Evolutionary conservation across 2,797 vertebrate genomes (phyloP), one percentile per base, ranked within the genome.

Genomic region (Manis crassicaudata): DNA sequence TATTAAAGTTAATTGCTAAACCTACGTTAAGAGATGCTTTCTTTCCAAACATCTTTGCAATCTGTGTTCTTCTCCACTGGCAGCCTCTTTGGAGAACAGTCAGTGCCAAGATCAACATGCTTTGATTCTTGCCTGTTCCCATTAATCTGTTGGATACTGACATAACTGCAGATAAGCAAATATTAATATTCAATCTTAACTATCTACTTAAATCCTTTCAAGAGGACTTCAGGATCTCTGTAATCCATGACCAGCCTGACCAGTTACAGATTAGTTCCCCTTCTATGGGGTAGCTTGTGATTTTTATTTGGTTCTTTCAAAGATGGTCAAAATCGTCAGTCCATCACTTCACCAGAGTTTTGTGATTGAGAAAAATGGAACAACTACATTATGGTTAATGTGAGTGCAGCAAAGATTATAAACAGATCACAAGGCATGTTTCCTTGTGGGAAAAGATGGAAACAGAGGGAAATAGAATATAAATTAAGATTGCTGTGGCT

Each of bases 81-180:
- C 18, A 94, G 86, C 14, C 68, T 50, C 92, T 95, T 94, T 85
- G 76, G 80, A 92, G 75, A 97, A 88, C 92, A 82, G 0, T 0
- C 92, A 90, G 84, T 87, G 56, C 83, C 85, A 73, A 77, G 58
- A 50, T 40, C 63, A 75, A 88, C 93, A 97, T 84, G 72, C 58
- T 96, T 97, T 97, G 77, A 86, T 96, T 96, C 68, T 94, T n/a
- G 35, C 75, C 18, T 73, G 93, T 91, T 96, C 73, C 88, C 27
- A 77, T 52, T 87, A 92, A 67, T 90, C 2, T 83, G 81, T 89
- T 97, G 63, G 63, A 92, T 63, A 94, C 83, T 65, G 84, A 93
- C 1, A 87, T 0, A 65, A 94, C 79, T 95, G 93, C 56, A 94
- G 67, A 96, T 63, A 68, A 96, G 35, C 21, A 91, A 87, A 96